Conservation (phyloP, 2,888 invertebrate species). For the Phaedon cochleariae region DNA sequence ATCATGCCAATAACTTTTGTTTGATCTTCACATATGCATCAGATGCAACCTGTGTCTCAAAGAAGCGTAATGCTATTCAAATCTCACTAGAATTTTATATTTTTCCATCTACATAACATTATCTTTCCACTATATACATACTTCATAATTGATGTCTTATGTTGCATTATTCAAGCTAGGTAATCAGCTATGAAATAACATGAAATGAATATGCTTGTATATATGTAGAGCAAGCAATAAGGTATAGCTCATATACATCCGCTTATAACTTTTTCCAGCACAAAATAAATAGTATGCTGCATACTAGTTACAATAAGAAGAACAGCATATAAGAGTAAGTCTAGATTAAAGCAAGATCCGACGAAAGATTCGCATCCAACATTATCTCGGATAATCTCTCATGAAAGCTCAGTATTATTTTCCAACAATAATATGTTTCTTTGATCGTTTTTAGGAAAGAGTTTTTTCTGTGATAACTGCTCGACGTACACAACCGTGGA, state of each 20-base stretch:
- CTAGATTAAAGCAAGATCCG: constrained; percentile 9
- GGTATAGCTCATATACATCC: no score
- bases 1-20: no score
- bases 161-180: constrained; percentile 8
- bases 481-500: constrained; percentile 2
- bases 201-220: neutral
- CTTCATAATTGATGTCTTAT: constrained; percentile 1
- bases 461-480: constrained; percentile 20
- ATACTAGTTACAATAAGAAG: neutral
- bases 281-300: neutral
- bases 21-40: constrained; percentile 25
- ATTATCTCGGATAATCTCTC: constrained; percentile 30
- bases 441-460: constrained; percentile 23
- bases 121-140: neutral
- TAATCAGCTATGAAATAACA: neutral
- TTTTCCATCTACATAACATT: constrained; percentile 42
- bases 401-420: constrained; percentile 34
- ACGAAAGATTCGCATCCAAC: neutral
- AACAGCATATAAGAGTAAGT: neutral
- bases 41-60: constrained; percentile 6
- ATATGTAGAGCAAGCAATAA: no score
- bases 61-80: neutral
- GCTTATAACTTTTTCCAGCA: neutral
- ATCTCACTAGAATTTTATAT: constrained; percentile 24
- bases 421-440: constrained; percentile 34